Evolutionary conservation across 2,113 vertebrate species (phyloP), one percentile per base, ranked within the genome.

Genomic region (Entosphenus tridentatus): DNA sequence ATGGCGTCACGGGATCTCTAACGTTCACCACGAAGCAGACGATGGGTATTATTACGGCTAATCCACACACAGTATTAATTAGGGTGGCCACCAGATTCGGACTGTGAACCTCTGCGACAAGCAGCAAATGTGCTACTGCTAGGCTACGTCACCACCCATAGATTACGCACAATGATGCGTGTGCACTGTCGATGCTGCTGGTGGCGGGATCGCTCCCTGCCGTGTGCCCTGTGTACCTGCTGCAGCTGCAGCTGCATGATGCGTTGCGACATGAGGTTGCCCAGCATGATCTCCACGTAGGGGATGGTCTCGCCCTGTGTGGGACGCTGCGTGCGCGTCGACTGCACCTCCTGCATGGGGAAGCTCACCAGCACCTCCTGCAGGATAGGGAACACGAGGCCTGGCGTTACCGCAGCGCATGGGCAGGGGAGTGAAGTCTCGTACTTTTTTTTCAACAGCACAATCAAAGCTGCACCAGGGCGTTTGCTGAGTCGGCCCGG

Each of bases 181-280:
- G 39, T 39, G 39, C 39, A 39, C 39, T 39, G 39, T 39, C 3
- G 39, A 39, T 39, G 39, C 39, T 39, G 39, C 39, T 39, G 39
- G 39, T 39, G 39, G 39, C 39, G 39, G 39, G 39, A 39, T 39
- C 5, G 39, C 39, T 39, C 39, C 39, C 39, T 39, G 39, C 39
- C 39, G 39, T 39, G 39, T 7, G 39, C 39, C 39, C 39, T 39
- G 39, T 39, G 39, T 39, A 96, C 92, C 87, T 96, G 92, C 71
- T 96, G 88, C 65, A 96, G 81, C 74, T 96, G 92, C 68, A 96
- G 83, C 77, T 96, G 92, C 67, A 83, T 86, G 76, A 89, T 80
- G 17, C 81, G 78, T 74, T 86, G 89, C 39, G 84, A 80, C 12
- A 83, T 81, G 74, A 87, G 73, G 70, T 93, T 85, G 17, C 92